Percentiles rank a stretch among this genome's conserved stretches.
Evolutionary conservation across 2,888 invertebrate species (phyloP).

Genomic region (Nomada fucata): DNA sequence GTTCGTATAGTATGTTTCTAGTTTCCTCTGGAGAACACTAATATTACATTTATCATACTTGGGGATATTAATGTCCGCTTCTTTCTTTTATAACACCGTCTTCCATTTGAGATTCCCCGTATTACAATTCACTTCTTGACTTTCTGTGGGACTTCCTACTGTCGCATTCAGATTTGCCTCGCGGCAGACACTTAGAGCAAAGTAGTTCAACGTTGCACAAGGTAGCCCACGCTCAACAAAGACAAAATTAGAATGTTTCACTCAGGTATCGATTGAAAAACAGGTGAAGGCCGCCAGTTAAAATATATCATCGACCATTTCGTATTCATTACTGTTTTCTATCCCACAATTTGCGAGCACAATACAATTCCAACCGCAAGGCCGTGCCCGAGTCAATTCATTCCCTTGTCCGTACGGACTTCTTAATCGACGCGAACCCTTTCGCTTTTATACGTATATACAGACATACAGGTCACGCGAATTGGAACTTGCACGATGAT

Average conservation of each 20-base stretch:
- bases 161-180: background rate
- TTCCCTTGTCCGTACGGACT: conserved; percentile 23
- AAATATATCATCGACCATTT: conserved; percentile 14
- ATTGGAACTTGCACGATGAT: conserved; percentile 46
- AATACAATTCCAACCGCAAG: conserved; percentile 6
- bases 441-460: background rate
- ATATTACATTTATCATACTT: too few relatives aligned
- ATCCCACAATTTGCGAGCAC: background rate
- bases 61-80: background rate
- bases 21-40: too few relatives aligned
- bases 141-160: background rate
- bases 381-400: conserved; percentile 23
- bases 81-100: background rate
- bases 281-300: conserved; percentile 30
- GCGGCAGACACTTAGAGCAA: background rate
- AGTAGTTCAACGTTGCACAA: background rate
- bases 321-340: conserved; percentile 28
- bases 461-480: conserved; percentile 17
- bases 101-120: background rate
- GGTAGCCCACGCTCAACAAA: background rate
- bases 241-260: conserved; percentile 13
- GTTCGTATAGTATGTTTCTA: too few relatives aligned
- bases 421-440: conserved; percentile 24
- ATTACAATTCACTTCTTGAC: background rate
- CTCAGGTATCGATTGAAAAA: conserved; percentile 38